Evolutionary conservation across 2,888 invertebrate genomes (phyloP).

Genomic region (Hypena proboscidalis): DNA sequence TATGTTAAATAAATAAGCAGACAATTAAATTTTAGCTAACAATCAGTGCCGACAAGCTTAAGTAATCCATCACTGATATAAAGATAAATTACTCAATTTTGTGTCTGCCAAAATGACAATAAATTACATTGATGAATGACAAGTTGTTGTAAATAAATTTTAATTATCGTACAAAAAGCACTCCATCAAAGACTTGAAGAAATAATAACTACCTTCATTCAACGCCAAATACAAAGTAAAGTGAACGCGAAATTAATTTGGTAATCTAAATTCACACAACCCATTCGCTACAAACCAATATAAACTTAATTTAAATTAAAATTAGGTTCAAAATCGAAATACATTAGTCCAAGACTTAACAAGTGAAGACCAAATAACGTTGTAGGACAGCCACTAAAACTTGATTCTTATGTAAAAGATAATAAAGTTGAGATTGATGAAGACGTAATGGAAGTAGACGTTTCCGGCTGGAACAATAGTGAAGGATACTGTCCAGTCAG

Average conservation of each 20-base stretch:
- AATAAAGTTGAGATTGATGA: constrained; percentile 26
- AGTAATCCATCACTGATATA: too few species aligned
- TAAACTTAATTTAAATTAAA: not conserved
- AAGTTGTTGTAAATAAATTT: too few species aligned
- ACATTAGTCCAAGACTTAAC: constrained; percentile 11
- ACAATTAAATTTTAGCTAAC: too few species aligned
- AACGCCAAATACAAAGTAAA: constrained; percentile 22
- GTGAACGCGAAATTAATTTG: constrained; percentile 33
- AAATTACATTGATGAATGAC: too few species aligned
- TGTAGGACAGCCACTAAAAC: constrained; percentile 15
- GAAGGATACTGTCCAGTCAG: constrained; percentile 47
- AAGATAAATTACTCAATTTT: too few species aligned
- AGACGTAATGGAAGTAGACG: constrained; percentile 23
- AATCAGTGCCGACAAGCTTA: too few species aligned
- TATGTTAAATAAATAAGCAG: too few species aligned
- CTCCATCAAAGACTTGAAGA: constrained; percentile 18
- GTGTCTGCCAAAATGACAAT: too few species aligned
- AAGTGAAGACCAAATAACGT: constrained; percentile 19
- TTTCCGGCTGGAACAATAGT: constrained; percentile 50
- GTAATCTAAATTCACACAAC: constrained; percentile 30
- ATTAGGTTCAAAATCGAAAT: constrained; percentile 15
- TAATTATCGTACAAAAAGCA: constrained; percentile 26
- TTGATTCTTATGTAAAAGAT: constrained; percentile 17
- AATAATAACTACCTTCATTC: constrained; percentile 32
- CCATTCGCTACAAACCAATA: not conserved